Evolutionary conservation across 1,140 invertebrate species (phyloP).

Genomic region (Neodiprion virginianus): DNA sequence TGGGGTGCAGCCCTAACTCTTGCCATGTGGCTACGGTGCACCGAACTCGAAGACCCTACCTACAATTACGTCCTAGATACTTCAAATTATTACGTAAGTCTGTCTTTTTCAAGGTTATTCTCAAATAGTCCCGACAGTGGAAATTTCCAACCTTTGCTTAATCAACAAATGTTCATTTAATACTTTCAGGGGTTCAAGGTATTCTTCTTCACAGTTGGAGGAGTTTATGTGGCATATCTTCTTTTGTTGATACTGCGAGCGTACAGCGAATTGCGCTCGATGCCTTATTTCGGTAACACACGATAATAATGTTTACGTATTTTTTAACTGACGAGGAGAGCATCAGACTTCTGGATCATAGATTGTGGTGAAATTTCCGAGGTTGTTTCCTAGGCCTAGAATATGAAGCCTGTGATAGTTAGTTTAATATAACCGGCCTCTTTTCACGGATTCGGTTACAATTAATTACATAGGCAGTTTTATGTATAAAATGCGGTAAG

Average conservation of each 20-base stretch:
- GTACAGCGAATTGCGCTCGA: slow-evolving; percentile 92
- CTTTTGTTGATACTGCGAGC: slow-evolving; percentile 85
- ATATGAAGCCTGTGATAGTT: neutral
- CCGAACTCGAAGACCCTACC: slow-evolving; percentile 89
- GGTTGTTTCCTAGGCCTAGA: too few relatives aligned
- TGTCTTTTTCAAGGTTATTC: slow-evolving; percentile 24
- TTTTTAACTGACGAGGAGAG: neutral
- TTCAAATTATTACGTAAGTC: slow-evolving; percentile 84
- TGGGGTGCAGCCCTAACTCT: slow-evolving; percentile 88
- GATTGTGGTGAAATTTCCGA: too few relatives aligned
- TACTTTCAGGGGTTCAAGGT: slow-evolving; percentile 80
- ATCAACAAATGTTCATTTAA: slow-evolving; percentile 20
- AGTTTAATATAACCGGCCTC: too few relatives aligned
- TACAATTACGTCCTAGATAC: slow-evolving; percentile 91
- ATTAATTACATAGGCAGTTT: too few relatives aligned
- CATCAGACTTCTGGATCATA: too few relatives aligned
- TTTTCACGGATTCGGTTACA: too few relatives aligned
- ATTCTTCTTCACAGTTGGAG: slow-evolving; percentile 86
- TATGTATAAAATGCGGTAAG: too few relatives aligned
- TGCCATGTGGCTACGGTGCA: slow-evolving; percentile 89
- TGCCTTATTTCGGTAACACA: slow-evolving; percentile 94
- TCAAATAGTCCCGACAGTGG: slow-evolving; percentile 4
- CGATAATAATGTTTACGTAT: neutral
- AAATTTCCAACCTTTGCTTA: neutral
- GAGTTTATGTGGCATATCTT: slow-evolving; percentile 87